Evolutionary conservation across 2,888 invertebrate species (phyloP).

Genomic region (Lamproptera curius): DNA sequence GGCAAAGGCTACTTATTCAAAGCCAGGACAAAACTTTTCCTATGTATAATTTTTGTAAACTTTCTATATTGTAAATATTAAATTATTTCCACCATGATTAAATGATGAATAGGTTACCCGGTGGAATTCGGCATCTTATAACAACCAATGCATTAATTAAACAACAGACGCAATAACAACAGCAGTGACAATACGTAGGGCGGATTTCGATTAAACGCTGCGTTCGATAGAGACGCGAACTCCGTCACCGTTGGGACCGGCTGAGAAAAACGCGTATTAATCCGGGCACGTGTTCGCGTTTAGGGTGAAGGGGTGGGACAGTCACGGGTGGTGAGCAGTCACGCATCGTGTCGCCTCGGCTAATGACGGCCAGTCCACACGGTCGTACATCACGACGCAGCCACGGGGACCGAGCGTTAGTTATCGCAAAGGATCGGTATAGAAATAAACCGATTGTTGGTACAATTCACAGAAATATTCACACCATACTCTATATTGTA

Average conservation of each 20-base stretch:
- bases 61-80: too few relatives aligned
- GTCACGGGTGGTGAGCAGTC: conserved; percentile 73
- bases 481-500: too few relatives aligned
- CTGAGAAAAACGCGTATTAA: conserved; percentile 68
- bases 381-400: conserved; percentile 29
- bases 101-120: too few relatives aligned
- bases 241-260: conserved; percentile 29
- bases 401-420: conserved; percentile 11
- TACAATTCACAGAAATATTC: too few relatives aligned
- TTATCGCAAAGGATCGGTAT: too few relatives aligned
- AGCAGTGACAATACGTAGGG: too few relatives aligned
- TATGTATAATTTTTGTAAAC: too few relatives aligned
- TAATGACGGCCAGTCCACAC: conserved; percentile 46
- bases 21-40: too few relatives aligned
- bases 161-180: background rate
- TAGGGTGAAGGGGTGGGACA: conserved; percentile 65
- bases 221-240: conserved; percentile 15
- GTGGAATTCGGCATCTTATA: too few relatives aligned
- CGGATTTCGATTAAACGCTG: conserved; percentile 16
- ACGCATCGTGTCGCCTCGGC: conserved; percentile 54
- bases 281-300: conserved; percentile 72
- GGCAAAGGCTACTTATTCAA: too few relatives aligned
- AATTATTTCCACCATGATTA: too few relatives aligned
- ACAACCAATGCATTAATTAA: background rate
- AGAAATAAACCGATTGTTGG: too few relatives aligned